Evolutionary conservation across 2,888 invertebrate genomes (phyloP), one percentile per base, ranked within the genome.

Genomic region (Priocnemis perturbator): DNA sequence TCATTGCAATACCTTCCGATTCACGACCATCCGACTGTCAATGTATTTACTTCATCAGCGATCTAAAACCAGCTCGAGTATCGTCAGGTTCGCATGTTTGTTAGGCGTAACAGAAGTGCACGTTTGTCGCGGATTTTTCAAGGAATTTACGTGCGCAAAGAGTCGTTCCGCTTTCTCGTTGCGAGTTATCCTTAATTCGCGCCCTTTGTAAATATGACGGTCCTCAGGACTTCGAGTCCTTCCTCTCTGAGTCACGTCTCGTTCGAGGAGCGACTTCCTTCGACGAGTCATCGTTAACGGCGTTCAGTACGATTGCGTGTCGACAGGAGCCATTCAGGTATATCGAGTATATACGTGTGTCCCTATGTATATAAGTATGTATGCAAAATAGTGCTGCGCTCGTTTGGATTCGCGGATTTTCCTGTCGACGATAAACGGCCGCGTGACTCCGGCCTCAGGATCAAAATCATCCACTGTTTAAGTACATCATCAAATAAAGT

Each of bases 401-500:
- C 50, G 37, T 37, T 26, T 9, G 11, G 37, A 9, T 11, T 37
- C 37, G 37, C 37, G 37, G 37, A 37, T 37, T 11, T 11, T 7
- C 37, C 37, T 37, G 50, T 19, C 50, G 50, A 57, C 60, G 52
- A 45, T 67, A 53, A 55, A 67, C 60, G 66, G 61, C 60, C 56
- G 62, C 77, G 71, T 66, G 78, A 73, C 70, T 64, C 21, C 48
- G 67, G 78, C 67, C 64, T 64, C 62, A 77, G 61, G 61, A 69
- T 67, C 53, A 62, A 67, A 64, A 76, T 82, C 80, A 77, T 75
- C 81, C 76, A 82, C 80, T 85, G 86, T 86, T 87, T 83, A 86
- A 79, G 77, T 82, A 82, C 81, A 70, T 81, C 81, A 82, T 82
- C 78, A 80, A 87, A 88, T 87, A 88, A 88, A 80, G 78, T 80